These are phyloP conservation scores for Epizoanthus rinbou DNA, from an alignment of 92 coral and sea anemone species.

Conservation along the genomic window DNA sequence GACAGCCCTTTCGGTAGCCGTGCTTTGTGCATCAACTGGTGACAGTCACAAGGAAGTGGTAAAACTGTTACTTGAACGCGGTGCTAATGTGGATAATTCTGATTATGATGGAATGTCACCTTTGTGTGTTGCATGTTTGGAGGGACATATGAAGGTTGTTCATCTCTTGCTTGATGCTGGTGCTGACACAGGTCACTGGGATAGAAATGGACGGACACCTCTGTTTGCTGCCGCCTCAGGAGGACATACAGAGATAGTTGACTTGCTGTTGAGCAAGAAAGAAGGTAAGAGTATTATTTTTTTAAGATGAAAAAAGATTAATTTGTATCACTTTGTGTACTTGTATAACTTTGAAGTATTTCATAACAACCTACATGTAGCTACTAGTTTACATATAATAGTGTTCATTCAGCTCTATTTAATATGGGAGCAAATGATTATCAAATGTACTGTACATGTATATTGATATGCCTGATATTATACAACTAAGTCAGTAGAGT, in stretches of 20 bases:
- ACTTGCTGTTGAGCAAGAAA: conserved; percentile 64
- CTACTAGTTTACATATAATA: too few species aligned
- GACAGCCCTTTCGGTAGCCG: conserved; percentile 93
- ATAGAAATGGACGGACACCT: conserved; percentile 96
- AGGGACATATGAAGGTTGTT: conserved; percentile 85
- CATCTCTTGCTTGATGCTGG: conserved; percentile 74
- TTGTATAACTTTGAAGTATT: too few species aligned
- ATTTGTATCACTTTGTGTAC: too few species aligned
- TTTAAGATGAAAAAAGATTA: background rate
- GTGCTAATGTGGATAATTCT: conserved; percentile 88
- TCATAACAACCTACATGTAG: too few species aligned
- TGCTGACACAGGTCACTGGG: conserved; percentile 98
- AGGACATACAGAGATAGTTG: conserved; percentile 87
- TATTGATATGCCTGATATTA: too few species aligned
- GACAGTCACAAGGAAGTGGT: conserved; percentile 86
- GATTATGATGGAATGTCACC: conserved; percentile 97
- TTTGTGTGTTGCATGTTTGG: conserved; percentile 88
- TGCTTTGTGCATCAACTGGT: conserved; percentile 80
- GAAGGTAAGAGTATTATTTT: conserved; percentile 60
- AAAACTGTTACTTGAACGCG: conserved; percentile 65
- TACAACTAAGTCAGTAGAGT: too few species aligned
- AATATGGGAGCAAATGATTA: too few species aligned
- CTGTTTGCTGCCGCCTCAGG: conserved; percentile 96
- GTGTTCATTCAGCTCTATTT: too few species aligned
- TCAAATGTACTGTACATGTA: too few species aligned